Evolutionary conservation across 1,140 invertebrate species (phyloP).

Genomic region (Polypedilum pembai): DNA sequence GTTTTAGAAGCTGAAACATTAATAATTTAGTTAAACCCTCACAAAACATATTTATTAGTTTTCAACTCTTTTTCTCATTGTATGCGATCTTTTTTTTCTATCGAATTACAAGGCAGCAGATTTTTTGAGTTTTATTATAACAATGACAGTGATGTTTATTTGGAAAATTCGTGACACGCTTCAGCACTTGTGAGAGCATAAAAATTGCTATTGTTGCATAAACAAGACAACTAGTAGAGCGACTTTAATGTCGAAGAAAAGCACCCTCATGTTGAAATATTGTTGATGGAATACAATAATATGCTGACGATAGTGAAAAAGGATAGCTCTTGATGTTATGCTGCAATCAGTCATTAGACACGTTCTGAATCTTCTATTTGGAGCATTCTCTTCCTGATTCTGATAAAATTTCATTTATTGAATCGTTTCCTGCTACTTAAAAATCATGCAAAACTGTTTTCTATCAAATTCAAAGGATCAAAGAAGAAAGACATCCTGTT

Average conservation of each 20-base stretch:
- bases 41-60: background rate
- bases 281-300: background rate
- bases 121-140: background rate
- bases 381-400: no score
- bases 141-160: slow-evolving; percentile 21
- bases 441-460: no score
- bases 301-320: slow-evolving; percentile 1
- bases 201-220: slow-evolving; percentile 11
- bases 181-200: background rate
- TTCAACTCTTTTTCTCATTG: slow-evolving; percentile 12
- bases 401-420: no score
- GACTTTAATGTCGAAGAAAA: background rate
- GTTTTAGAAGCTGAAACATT: background rate
- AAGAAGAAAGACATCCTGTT: no score
- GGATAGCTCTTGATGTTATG: background rate
- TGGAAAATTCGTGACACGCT: slow-evolving; percentile 22
- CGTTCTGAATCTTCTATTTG: background rate
- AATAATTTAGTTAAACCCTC: background rate
- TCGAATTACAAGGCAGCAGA: no score
- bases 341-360: background rate
- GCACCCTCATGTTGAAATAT: background rate
- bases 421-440: no score
- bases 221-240: background rate
- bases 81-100: background rate
- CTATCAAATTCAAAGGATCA: no score